A percentile compares a stretch with the other conserved stretches of the same genome.
phyloP scores from a whole-genome alignment of 2,113 vertebrate species.

The Trematocara variabile region DNA sequence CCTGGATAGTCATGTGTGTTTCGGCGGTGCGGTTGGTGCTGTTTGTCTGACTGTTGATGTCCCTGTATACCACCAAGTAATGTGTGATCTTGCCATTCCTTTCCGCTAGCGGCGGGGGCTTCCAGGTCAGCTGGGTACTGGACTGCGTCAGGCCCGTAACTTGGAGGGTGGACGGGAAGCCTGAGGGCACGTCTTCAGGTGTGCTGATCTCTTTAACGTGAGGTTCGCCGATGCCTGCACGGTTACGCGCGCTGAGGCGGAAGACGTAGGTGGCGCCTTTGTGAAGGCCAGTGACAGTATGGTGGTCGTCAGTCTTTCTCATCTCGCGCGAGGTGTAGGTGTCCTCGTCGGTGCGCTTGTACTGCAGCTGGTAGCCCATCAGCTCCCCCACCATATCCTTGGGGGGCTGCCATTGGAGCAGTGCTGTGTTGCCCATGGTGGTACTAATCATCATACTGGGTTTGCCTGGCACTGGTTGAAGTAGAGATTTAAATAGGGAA shows the following conservation, averaged over 20 bases:
- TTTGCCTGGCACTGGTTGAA: constrained; percentile 85
- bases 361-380: constrained; percentile 92
- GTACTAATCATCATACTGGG: constrained; percentile 98
- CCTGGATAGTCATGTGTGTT: constrained; percentile 78
- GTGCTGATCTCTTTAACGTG: constrained; percentile 90
- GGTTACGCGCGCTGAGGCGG: constrained; percentile 88
- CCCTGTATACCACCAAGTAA: constrained; percentile 90
- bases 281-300: constrained; percentile 88
- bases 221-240: constrained; percentile 89
- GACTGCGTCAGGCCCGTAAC: constrained; percentile 92
- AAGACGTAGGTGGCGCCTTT: constrained; percentile 93
- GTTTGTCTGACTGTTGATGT: constrained; percentile 96
- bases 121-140: constrained; percentile 91
- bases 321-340: constrained; percentile 83
- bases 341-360: constrained; percentile 87
- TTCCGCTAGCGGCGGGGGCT: constrained; percentile 85
- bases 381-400: constrained; percentile 95
- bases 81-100: constrained; percentile 86
- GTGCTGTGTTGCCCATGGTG: constrained; percentile 91
- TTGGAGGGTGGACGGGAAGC: constrained; percentile 88
- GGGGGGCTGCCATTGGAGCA: constrained; percentile 98
- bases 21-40: constrained; percentile 81
- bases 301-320: constrained; percentile 86
- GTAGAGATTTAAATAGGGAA: not conserved
- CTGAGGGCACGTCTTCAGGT: constrained; percentile 82